A percentile compares a stretch with the other conserved stretches of the same genome.
These are phyloP conservation scores for Steinernema hermaphroditum DNA, from an alignment of 2,888 invertebrate genomes.

Conservation along the genomic window DNA sequence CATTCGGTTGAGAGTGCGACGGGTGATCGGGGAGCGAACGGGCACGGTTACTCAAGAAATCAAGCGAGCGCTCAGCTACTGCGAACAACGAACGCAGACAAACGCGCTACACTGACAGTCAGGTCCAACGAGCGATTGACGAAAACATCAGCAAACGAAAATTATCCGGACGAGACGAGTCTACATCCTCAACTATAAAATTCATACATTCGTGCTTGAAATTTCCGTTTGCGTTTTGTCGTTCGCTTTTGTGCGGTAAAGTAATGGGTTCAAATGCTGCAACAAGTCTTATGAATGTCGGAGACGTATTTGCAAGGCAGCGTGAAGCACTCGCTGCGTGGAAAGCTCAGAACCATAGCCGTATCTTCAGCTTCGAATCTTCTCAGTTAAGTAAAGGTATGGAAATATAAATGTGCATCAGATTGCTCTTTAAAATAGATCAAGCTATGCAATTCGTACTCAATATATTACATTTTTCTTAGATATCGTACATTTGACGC, in stretches of 20 bases:
- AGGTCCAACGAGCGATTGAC: neutral
- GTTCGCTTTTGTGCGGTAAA: too few relatives aligned
- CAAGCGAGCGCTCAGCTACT: too few relatives aligned
- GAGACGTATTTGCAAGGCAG: constrained; percentile 26
- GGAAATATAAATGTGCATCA: too few relatives aligned
- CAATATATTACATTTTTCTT: too few relatives aligned
- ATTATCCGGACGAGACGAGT: neutral
- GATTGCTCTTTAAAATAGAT: too few relatives aligned
- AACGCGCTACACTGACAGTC: neutral
- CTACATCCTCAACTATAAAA: neutral
- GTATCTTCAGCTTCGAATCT: constrained; percentile 45
- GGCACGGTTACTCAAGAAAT: too few relatives aligned
- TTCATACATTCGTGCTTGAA: neutral
- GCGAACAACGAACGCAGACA: neutral
- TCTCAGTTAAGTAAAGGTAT: constrained; percentile 37
- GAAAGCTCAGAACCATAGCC: constrained; percentile 26
- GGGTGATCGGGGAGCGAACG: too few relatives aligned
- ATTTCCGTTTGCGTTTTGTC: too few relatives aligned
- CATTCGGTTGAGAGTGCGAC: too few relatives aligned
- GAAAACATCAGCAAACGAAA: neutral
- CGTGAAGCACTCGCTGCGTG: constrained; percentile 33
- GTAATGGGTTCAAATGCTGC: neutral
- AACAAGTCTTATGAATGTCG: neutral
- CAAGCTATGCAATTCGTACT: too few relatives aligned
- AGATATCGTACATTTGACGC: too few relatives aligned